Base-by-base conservation (phyloP, 1,140 invertebrate genomes). In the Drosophila trapezifrons region DNA sequence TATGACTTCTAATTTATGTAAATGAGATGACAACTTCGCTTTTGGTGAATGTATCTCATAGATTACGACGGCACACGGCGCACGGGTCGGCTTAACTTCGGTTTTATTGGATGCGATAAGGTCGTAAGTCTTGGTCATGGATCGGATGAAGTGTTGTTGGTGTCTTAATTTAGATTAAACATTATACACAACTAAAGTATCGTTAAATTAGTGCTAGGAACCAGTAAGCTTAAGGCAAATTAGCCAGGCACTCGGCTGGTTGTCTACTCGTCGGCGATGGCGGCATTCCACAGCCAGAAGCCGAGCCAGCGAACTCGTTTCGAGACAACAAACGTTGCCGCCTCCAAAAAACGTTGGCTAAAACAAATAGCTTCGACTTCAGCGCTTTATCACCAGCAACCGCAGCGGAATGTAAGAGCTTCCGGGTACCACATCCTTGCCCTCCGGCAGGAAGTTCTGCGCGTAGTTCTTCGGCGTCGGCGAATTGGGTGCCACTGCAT, bases 401-500 rank as follows among this genome's bases (percentile, higher is more conserved):
- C 72, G 64, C 49, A 90, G 67, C 62, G 87, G 87, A 72, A 90
- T 84, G 63, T 90, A 90, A n/a, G 87, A 90, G 66, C 87, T 90
- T 89, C 87, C 87, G 80, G 87, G 87, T 84, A 76, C 84, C 54
- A 90, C 87, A 84, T 90, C 87, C 69, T 71, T 69, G 71, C 83
- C 87, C 27, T 80, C 77, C 5, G 87, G 87, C 54, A 90, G 54
- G 54, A 90, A 90, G 47, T 90, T 78, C 51, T 76, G 86, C 4
- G 87, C 87, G 66, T 90, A 90, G 58, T 90, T 90, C 70, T 90
- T 90, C 10, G 76, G 78, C n/a, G 82, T 90, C 10, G 89, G 85
- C 17, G 81, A 69, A 25, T 90, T 86, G 7, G 81, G 81, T 0
- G 86, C 59, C 75, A 85, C 37, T 3, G 49, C 60, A n/a, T 70